phyloP scores from a whole-genome alignment of 2,113 vertebrate genomes.

The Corvus cornix region DNA sequence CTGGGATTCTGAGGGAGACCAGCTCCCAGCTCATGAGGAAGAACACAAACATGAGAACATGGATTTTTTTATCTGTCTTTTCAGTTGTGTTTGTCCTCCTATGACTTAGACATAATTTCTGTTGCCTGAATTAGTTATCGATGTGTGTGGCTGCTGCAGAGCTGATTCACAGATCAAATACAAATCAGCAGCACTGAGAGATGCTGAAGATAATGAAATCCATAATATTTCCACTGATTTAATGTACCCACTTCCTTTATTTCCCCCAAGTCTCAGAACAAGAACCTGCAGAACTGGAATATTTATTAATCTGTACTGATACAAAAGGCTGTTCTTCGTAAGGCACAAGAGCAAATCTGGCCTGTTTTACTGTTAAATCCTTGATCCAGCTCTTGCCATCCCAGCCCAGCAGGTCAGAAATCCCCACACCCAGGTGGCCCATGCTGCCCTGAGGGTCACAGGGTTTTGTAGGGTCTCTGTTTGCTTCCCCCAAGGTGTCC shows the following conservation, averaged over 20 bases:
- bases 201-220: background rate
- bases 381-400: background rate
- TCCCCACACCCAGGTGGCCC: background rate
- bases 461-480: background rate
- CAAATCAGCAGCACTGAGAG: background rate
- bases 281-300: background rate
- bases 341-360: background rate
- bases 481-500: background rate
- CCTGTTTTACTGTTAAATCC: accelerated
- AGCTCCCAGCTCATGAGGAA: background rate
- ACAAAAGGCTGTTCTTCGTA: background rate
- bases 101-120: background rate
- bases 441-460: background rate
- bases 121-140: background rate
- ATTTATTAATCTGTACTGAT: background rate
- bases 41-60: background rate
- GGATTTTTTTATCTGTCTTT: background rate
- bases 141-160: background rate
- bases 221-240: background rate
- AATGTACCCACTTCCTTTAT: background rate
- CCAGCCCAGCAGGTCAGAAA: background rate
- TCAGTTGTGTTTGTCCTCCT: background rate
- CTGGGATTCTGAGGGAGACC: background rate
- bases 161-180: background rate
- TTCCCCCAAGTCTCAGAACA: background rate